These are phyloP conservation scores for Lathronympha strigana DNA, from an alignment of 2,888 invertebrate species.

Conservation along the genomic window DNA sequence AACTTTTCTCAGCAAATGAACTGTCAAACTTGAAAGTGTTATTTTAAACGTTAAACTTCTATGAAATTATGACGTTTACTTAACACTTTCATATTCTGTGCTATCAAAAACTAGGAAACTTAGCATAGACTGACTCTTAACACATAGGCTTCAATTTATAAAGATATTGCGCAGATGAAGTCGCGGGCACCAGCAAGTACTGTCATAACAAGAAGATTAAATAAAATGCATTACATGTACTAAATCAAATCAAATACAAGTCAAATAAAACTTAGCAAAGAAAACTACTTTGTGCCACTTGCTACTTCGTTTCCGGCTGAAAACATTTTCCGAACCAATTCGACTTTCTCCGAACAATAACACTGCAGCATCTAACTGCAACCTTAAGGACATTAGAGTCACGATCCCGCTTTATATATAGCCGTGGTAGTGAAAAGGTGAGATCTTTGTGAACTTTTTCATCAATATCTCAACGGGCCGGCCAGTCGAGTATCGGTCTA, in stretches of 20 bases:
- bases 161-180: no score
- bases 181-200: no score
- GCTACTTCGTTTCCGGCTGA: neutral
- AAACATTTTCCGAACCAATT: conserved; percentile 11
- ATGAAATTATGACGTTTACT: no score
- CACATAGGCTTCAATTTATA: no score
- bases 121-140: no score
- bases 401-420: conserved; percentile 38
- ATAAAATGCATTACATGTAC: neutral
- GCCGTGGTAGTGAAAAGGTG: conserved; percentile 36
- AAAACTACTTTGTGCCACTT: neutral
- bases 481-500: conserved; percentile 43
- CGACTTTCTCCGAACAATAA: conserved; percentile 15
- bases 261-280: neutral
- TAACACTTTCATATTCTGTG: no score
- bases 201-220: no score
- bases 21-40: no score
- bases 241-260: neutral
- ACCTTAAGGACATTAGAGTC: conserved; percentile 36
- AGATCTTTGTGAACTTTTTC: conserved; percentile 41
- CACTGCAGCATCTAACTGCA: conserved; percentile 26
- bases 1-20: no score
- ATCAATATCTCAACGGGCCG: conserved; percentile 40
- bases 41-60: no score
- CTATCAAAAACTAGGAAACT: no score